Base-by-base conservation (phyloP, 2,888 invertebrate species). In the Thecophora atra region DNA sequence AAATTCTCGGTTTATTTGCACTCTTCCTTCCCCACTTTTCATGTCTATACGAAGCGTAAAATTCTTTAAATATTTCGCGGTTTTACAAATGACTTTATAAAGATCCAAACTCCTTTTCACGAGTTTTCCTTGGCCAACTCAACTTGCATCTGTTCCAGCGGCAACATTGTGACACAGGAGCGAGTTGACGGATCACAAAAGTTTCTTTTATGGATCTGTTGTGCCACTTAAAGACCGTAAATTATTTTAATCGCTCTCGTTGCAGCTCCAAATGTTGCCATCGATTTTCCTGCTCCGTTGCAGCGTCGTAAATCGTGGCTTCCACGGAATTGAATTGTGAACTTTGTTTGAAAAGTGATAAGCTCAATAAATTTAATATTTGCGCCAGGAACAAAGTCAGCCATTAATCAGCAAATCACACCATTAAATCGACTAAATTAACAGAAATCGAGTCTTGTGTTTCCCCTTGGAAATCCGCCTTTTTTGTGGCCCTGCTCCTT, bases 251-350 rank as follows among this genome's bases (percentile, higher is more conserved):
- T 6, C n/a, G 37, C 37, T 63, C 26, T 51, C 66, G 58, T 62
- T 71, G 73, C 58, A 67, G 73, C 13, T 56, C 17, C 17, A 65
- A 28, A 4, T 58, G 44, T 58, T n/a, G n/a, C n/a, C n/a, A 30
- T 58, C 58, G 58, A 68, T 58, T 56, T 58, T 67, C 42, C 56
- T 56, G 54, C 68, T 21, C 24, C 24, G 68, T 47, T 47, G 13
- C 47, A n/a, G 17, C 26, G 19, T 51, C 56, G 44, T 68, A 68
- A 68, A 68, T 68, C 47, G 4, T 56, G 44, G 7, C 21, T 44
- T 58, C 44, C 30, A 17, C 30, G 56, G 15, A 65, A 15, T 66
- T 66, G 66, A 51, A 52, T 52, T 51, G 28, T 52, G 26, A n/a
- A n/a, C n/a, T n/a, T n/a, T n/a, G n/a, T n/a, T n/a, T n/a, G n/a